Conservation (phyloP, 2,113 vertebrate species). For the Seriola rivoliana region DNA sequence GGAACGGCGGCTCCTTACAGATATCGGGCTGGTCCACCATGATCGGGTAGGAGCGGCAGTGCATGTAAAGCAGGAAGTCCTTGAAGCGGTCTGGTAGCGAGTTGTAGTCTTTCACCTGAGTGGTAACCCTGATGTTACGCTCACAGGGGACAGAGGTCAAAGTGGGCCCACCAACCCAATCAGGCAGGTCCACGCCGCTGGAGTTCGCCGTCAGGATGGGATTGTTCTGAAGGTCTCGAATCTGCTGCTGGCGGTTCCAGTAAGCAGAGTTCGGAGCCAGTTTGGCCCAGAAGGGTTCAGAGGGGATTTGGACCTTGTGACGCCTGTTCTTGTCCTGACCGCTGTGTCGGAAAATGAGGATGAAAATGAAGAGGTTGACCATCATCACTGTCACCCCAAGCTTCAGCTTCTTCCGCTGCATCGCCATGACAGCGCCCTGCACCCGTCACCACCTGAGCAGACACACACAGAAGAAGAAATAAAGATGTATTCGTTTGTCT, state of each 20-base stretch:
- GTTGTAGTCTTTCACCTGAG: slow-evolving; percentile 84
- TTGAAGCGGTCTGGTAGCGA: slow-evolving; percentile 84
- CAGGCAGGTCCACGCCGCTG: slow-evolving; percentile 17
- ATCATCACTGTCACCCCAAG: slow-evolving; percentile 77
- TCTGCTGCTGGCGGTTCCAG: slow-evolving; percentile 89
- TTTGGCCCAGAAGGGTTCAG: slow-evolving; percentile 80
- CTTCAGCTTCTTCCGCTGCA: slow-evolving; percentile 77
- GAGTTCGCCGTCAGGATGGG: slow-evolving; percentile 49
- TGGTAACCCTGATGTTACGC: slow-evolving; percentile 67
- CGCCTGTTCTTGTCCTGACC: slow-evolving; percentile 64
- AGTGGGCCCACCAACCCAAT: slow-evolving; percentile 72
- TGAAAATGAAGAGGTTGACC: slow-evolving; percentile 84
- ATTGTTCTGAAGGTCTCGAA: slow-evolving; percentile 78
- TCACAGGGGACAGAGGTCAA: slow-evolving; percentile 62
- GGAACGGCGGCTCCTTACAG: slow-evolving; percentile 82
- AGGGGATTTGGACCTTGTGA: slow-evolving; percentile 66
- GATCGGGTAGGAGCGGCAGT: slow-evolving; percentile 84
- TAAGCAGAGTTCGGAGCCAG: slow-evolving; percentile 70
- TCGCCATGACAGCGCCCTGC: slow-evolving; percentile 73
- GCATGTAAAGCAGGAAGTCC: slow-evolving; percentile 87
- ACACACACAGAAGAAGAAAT: not conserved
- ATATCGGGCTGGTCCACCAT: slow-evolving; percentile 82
- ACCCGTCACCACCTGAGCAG: slow-evolving; percentile 60
- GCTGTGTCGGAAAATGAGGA: slow-evolving; percentile 75
- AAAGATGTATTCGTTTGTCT: not conserved